phyloP scores from a whole-genome alignment of 2,797 vertebrate genomes.

The Rhodeus uyekii region DNA sequence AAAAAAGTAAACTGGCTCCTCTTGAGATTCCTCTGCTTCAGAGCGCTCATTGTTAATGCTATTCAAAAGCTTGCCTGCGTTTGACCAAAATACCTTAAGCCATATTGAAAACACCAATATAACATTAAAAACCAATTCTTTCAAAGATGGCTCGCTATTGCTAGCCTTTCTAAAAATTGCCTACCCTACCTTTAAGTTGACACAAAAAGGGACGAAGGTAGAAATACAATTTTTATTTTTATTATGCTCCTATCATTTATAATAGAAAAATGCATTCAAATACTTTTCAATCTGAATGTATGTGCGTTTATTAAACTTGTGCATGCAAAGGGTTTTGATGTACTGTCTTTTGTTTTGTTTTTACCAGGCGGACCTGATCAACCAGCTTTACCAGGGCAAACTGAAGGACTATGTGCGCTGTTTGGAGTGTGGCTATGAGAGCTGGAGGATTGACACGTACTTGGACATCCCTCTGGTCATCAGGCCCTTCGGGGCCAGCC shows the following conservation, averaged over 20 bases:
- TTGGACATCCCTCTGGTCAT: slow-evolving; percentile 99
- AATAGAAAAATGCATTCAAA: not conserved
- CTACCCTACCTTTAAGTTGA: too few relatives aligned
- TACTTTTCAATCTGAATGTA: not conserved
- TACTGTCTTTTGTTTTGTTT: slow-evolving; percentile 48
- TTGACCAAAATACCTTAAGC: too few relatives aligned
- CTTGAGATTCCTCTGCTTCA: too few relatives aligned
- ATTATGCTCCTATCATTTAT: not conserved
- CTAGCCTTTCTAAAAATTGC: too few relatives aligned
- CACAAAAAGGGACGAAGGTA: not conserved
- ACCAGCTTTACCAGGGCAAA: slow-evolving; percentile 98
- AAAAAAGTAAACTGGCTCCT: too few relatives aligned
- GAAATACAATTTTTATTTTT: not conserved
- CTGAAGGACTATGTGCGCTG: slow-evolving; percentile 99
- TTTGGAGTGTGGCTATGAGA: slow-evolving; percentile 97
- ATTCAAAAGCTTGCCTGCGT: too few relatives aligned
- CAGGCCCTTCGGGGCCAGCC: slow-evolving; percentile 96
- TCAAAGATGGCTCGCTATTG: too few relatives aligned
- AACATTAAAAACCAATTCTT: too few relatives aligned
- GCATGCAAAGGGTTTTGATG: not conserved
- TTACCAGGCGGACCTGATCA: slow-evolving; percentile 96
- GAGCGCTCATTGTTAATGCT: too few relatives aligned
- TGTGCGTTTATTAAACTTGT: not conserved
- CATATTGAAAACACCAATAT: too few relatives aligned
- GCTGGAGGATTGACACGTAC: slow-evolving; percentile 98